Evolutionary conservation across 1,140 invertebrate genomes (phyloP).

Genomic region (Leptinotarsa lineolata): DNA sequence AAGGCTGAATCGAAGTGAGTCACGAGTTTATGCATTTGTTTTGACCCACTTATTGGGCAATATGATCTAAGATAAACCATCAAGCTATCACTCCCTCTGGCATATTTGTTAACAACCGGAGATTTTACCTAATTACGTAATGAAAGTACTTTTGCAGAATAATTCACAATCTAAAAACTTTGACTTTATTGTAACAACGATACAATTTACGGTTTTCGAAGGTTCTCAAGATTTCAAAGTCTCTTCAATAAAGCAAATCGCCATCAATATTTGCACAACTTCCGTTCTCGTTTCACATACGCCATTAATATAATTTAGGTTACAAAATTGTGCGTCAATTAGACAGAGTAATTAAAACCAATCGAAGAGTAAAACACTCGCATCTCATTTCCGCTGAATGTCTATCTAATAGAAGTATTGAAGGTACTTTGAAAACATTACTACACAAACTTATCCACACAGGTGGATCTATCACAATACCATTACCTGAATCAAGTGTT

Average conservation of each 20-base stretch:
- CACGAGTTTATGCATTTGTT: too few species aligned
- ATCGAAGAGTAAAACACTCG: neutral
- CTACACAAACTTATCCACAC: neutral
- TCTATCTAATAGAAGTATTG: neutral
- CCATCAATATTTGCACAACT: conserved; percentile 3
- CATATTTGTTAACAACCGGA: too few species aligned
- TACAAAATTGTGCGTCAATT: conserved; percentile 12
- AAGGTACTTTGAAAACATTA: conserved; percentile 4
- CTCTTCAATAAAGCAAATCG: conserved; percentile 7
- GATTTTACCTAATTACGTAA: too few species aligned
- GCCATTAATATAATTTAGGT: conserved; percentile 14
- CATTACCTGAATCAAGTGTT: conserved; percentile 40
- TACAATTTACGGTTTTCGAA: neutral
- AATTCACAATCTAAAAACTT: neutral
- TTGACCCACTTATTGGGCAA: too few species aligned
- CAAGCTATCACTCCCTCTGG: too few species aligned
- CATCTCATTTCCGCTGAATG: neutral
- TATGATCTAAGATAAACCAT: too few species aligned
- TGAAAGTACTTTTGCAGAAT: neutral
- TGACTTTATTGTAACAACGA: neutral
- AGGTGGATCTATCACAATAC: conserved; percentile 16
- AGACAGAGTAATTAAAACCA: conserved; percentile 6
- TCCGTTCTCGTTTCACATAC: neutral
- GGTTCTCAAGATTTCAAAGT: neutral
- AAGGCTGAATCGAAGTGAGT: too few species aligned